phyloP scores from a whole-genome alignment of 92 coral and sea anemone species.

The Palythoa heliodiscus region DNA sequence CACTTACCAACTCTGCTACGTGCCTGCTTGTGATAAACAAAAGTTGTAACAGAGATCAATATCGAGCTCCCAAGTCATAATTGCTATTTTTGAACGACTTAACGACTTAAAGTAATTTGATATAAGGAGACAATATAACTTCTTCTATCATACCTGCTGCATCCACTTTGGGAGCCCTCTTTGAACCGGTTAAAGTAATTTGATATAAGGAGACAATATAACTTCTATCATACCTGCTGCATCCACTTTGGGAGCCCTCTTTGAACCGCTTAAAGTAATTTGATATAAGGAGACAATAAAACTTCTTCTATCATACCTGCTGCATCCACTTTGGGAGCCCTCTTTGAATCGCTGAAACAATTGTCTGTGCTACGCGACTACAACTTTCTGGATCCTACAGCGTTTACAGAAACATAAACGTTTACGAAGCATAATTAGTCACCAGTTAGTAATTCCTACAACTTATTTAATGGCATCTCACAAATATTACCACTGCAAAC shows the following conservation, averaged over 20 bases:
- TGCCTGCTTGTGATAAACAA: no score
- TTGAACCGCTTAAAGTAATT: conserved; percentile 56
- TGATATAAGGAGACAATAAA: not conserved
- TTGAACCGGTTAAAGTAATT: conserved; percentile 54
- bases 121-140: not conserved
- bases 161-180: conserved; percentile 86
- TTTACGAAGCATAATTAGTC: not conserved
- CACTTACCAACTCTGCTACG: no score
- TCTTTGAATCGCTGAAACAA: conserved; percentile 79
- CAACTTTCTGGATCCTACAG: conserved; percentile 95
- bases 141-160: conserved; percentile 55
- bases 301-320: conserved; percentile 56
- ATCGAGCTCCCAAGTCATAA: no score
- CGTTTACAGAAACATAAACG: not conserved
- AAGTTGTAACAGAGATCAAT: no score
- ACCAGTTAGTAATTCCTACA: not conserved
- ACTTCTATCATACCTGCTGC: conserved; percentile 56
- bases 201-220: not conserved
- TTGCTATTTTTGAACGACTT: not conserved
- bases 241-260: conserved; percentile 86
- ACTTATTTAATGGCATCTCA: no score
- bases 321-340: conserved; percentile 83
- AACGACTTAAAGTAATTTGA: not conserved
- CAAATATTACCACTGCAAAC: no score
- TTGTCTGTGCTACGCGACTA: conserved; percentile 86